Base-by-base conservation (phyloP, 2,888 invertebrate genomes). In the Rhingia campestris region DNA sequence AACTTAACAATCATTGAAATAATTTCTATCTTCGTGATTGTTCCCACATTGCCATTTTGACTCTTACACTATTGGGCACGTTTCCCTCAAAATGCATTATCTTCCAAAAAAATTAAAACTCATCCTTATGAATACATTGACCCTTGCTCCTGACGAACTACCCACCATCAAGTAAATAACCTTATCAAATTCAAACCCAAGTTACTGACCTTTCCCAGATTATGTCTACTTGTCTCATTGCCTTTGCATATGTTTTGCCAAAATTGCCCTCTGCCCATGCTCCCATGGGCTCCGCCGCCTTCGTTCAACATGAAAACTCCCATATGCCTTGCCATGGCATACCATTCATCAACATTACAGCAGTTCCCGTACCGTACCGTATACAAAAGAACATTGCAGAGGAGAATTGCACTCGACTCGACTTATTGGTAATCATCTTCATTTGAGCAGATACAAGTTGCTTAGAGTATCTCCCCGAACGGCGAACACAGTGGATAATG, bases 391-490 rank as follows among this genome's bases (percentile, higher is more conserved):
- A 49, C 22, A 45, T 9, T 22, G 22, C 22, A 22, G 56, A 37
- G 5, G 47, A 43, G 47, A 56, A 75, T 22, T 30, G 32, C 53
- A 30, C 73, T 82, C 63, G 33, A 82, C 73, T 77, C 82, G 22
- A 22, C 22, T 77, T 82, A 82, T 82, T 82, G 82, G 82, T 77
- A 82, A 82, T 82, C 82, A 82, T 74, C 77, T 82, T 82, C 82
- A 82, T 82, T 82, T 77, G 82, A 82, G 73, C 82, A 82, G 77
- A 82, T 63, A 82, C 51, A 77, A 82, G 82, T 82, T 77, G 73
- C 73, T 69, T 56, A 82, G 73, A 82, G 81, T 81, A 81, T 73
- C 82, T 56, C 22, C 22, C 22, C 12, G 72, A 81, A n/a, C n/a
- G n/a, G n/a, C n/a, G n/a, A n/a, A 73, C 58, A 54, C 72, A 82